Evolutionary conservation across 2,797 vertebrate species (phyloP), one percentile per base, ranked within the genome.

Genomic region (Sebastes oblongus): DNA sequence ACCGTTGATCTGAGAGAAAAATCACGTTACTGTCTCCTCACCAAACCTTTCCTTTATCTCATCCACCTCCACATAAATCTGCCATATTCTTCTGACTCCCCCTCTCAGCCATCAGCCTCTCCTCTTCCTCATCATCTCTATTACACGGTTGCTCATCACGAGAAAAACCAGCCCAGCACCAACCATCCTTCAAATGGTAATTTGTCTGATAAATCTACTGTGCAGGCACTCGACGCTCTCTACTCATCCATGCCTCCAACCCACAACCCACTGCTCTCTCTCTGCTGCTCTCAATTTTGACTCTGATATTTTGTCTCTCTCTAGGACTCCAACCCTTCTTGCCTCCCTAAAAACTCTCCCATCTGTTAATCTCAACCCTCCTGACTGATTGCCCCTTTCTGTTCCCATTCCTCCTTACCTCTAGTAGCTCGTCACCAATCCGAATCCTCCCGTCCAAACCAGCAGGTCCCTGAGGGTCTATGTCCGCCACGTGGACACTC

Each of bases 381-480:
- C 24, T 30, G 3, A 59, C 59, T 24, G 6, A 71, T 14, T 68
- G n/a, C 10, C 22, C 4, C 20, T 36, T 10, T 46, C 18, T 32
- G 20, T 64, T 32, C 58, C 29, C 18, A 46, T 30, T 58, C 39
- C 67, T 92, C 88, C 89, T 96, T 88, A 98, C 98, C 96, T 99
- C 98, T 61, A 99, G 92, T 61, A 99, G 95, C 81, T 99, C 98
- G 72, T 99, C 98, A 71, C 97, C 97, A 85, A 96, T 94, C 66
- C 93, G 94, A 67, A 99, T 95, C 77, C 96, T 96, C 58, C 97
- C 97, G 56, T 98, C 98, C 88, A 94, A 94, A 22, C 95, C 97
- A 62, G 97, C 97, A 14, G 97, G 97, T 89, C 98, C 97, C 68
- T 90, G 94, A 85, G 97, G 96, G 90, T 97, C 96, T 84, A 99